Base-by-base conservation (phyloP, 2,888 invertebrate genomes). In the Tetramorium bicarinatum region DNA sequence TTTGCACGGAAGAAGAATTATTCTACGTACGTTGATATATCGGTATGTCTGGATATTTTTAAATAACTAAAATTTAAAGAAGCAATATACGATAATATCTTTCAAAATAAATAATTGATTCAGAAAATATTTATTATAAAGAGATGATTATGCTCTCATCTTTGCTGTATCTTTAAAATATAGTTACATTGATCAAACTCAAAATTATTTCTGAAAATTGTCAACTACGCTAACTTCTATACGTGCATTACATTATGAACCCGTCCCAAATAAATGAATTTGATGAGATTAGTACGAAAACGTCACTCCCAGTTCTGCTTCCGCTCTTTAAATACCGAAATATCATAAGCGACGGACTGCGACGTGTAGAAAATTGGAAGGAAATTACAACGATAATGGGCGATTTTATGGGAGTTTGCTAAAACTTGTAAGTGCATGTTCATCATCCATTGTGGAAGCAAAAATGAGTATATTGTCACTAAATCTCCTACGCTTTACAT, bases 371-470 rank as follows among this genome's bases (percentile, higher is more conserved):
- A 25, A 64, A 54, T 54, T 25, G 9, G 9, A 29, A 44, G 21
- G 3, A 61, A 52, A 66, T 52, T 66, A 54, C 25, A 64, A 11
- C 25, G 13, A 54, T 66, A 52, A 76, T 64, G 25, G 4, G 18
- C 13, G n/a, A 66, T 25, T 25, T 54, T 52, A 41, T 52, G 13
- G n/a, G 41, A 66, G 29, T 0, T 11, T 62, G 34, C 38, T 38
- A 49, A 49, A 66, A 54, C 25, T 77, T 66, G n/a, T 54, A 64
- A 52, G 18, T 77, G 29, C 62, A 62, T 15, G 52, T 66, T 77
- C 3, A 77, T 77, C 25, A 25, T 54, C 21, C n/a, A 66, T n/a
- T 38, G 18, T 25, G n/a, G 1, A 34, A 47, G 2, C 13, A 49
- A 41, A 49, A 41, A n/a, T 52, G n/a, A 66, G 25, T 66, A 41